A percentile compares a stretch with the other conserved stretches of the same genome.
Conservation (phyloP, 2,888 invertebrate species). For the Eledona agricola region DNA sequence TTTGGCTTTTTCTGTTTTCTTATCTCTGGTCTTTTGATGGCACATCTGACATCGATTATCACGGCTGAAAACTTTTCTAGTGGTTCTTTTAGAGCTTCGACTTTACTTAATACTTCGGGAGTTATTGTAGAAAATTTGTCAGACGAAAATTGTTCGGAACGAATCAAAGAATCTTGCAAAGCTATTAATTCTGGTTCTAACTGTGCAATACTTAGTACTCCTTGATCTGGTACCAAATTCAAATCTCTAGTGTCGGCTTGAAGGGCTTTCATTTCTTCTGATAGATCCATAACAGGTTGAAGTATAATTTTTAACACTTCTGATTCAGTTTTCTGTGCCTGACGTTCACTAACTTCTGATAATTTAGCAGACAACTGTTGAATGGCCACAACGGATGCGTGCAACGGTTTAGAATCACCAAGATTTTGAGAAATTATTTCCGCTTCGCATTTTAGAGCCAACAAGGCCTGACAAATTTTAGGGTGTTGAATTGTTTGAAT, state of each 20-base stretch:
- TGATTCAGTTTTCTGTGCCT: too few species aligned
- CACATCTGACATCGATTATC: conserved; percentile 33
- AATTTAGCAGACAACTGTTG: too few species aligned
- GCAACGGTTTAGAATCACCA: conserved; percentile 17
- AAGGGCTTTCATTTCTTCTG: conserved; percentile 33
- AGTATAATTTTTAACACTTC: conserved; percentile 16
- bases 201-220: too few species aligned
- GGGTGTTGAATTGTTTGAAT: conserved; percentile 35
- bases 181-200: too few species aligned
- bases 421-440: conserved; percentile 26
- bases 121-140: conserved; percentile 7
- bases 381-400: conserved; percentile 3
- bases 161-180: neutral
- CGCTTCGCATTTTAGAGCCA: conserved; percentile 39
- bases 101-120: neutral
- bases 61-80: conserved; percentile 32
- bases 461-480: conserved; percentile 33
- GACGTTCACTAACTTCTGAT: too few species aligned
- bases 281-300: conserved; percentile 5
- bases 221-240: conserved; percentile 39
- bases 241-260: conserved; percentile 28
- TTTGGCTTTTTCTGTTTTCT: conserved; percentile 37
- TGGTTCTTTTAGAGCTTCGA: conserved; percentile 24
- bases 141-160: neutral
- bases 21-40: conserved; percentile 34